Evolutionary conservation across 1,140 invertebrate genomes (phyloP), one percentile per base, ranked within the genome.

Genomic region (Ips nitidus): DNA sequence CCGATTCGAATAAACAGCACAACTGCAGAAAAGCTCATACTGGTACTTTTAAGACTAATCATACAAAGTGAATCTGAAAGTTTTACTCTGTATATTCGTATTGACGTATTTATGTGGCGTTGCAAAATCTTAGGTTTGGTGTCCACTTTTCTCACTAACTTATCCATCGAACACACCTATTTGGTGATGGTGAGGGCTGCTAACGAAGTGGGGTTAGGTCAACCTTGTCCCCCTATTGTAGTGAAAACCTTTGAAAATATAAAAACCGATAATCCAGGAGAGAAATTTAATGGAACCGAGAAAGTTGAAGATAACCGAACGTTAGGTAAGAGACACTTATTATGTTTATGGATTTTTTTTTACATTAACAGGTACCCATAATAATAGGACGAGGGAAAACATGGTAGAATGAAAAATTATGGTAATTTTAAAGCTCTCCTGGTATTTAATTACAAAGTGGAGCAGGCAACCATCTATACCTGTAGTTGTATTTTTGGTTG

Each of bases 201-300:
- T 2, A 87, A 84, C 5, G 81, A 80, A 69, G 83, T 83, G 41
- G 86, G 86, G 8, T 78, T 80, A 59, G 85, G 86, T 4, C 82
- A 80, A 69, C 77, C 78, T 0, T 82, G 82, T 2, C 75, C 82
- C 62, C 80, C 81, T 38, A 79, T 83, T 56, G 71, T 79, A 47
- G 76, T 83, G 39, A 76, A 75, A 56, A 80, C 78, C 8, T 62
- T 53, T 7, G 59, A 69, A 62, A 52, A 58, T 58, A 39, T 22
- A 22, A 22, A 22, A 22, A 43, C 55, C 52, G 59, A 62, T 42
- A 55, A 47, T 4, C 41, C 66, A 0, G 41, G 52, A 8, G 70
- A 52, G 60, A 66, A 58, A 42, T 36, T 57, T 6, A 61, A 53
- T 36, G 39, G 40, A 2, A 61, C 69, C 4, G 69, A 68, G 75